Conservation (phyloP, 1,140 invertebrate species). For the Sweltsa coloradensis region DNA sequence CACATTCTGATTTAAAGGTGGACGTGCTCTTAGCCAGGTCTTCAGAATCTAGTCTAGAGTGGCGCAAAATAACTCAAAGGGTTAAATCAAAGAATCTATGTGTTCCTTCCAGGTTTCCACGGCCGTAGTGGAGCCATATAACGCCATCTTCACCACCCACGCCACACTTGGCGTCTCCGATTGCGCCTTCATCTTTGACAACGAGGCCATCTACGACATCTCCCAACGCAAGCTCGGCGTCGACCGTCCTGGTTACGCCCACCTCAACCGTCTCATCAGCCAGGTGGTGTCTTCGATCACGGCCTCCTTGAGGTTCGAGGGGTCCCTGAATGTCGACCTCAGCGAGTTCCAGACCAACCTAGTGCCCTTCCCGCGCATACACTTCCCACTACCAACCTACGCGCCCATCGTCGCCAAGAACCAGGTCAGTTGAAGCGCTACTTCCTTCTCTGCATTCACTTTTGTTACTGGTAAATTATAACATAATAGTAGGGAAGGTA, state of each 20-base stretch:
- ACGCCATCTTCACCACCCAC: conserved; percentile 65
- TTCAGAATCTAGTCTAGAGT: no score
- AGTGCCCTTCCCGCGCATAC: conserved; percentile 55
- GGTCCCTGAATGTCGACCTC: conserved; percentile 56
- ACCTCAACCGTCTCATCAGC: conserved; percentile 45
- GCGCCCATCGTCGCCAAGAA: conserved; percentile 38
- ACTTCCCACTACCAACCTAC: conserved; percentile 45
- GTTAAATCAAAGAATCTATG: no score
- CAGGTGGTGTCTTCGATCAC: conserved; percentile 39
- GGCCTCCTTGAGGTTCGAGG: conserved; percentile 53
- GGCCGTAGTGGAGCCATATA: conserved; percentile 81
- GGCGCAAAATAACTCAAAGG: no score
- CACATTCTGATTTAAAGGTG: no score
- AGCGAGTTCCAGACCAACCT: conserved; percentile 58
- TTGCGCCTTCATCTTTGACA: conserved; percentile 76
- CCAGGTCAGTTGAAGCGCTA: no score
- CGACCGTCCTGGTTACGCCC: conserved; percentile 45
- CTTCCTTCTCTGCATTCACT: no score
- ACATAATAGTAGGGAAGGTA: no score
- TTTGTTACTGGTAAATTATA: no score
- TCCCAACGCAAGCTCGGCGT: conserved; percentile 46
- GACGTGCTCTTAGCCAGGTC: no score
- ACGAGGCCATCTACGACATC: conserved; percentile 71
- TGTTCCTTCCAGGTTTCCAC: conserved; percentile 50
- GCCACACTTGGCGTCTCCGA: conserved; percentile 62